Evolutionary conservation across 2,888 invertebrate species (phyloP), one percentile per base, ranked within the genome.

Genomic region (Tachina grossa): DNA sequence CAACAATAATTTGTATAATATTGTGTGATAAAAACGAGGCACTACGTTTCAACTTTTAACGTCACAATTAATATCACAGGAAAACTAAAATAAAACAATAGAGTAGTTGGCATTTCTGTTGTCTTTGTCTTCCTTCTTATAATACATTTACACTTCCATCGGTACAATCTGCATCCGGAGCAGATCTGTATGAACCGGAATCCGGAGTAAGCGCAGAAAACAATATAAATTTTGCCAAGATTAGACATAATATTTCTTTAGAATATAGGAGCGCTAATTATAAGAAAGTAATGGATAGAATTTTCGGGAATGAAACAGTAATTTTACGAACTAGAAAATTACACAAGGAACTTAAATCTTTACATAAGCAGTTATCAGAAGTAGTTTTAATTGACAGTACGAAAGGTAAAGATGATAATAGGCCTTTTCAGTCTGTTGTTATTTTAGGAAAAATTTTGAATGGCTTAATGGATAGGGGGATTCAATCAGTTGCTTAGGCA

Each of bases 391-490:
- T 47, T 51, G 16, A 51, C 51, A 51, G n/a, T 41, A 9, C 41
- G 14, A n/a, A 41, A 41, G 61, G n/a, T 2, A 61, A 41, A 31
- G 2, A 41, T 61, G 41, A 14, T 43, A n/a, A 19, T 43, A 41
- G 63, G 10, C 63, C 63, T 16, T 63, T 63, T 16, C 63, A 16
- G 43, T 16, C 39, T 16, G 63, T 63, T 16, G 14, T 5, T 14
- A 43, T 63, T 43, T 43, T 63, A 9, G 63, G 43, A 10, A 41
- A 63, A 63, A 63, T 22, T 22, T 22, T 63, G 43, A 45, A n/a
- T 43, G 43, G 63, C 10, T 41, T 61, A 61, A 61, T 61, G 59
- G 41, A 61, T n/a, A 61, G 59, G 8, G 63, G 63, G 3, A 19
- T 43, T 63, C 22, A 22, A 43, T 19, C n/a, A 63, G n/a, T 63